These are phyloP conservation scores for Notolabrus celidotus DNA, from an alignment of 2,797 vertebrate species.

Conservation along the genomic window DNA sequence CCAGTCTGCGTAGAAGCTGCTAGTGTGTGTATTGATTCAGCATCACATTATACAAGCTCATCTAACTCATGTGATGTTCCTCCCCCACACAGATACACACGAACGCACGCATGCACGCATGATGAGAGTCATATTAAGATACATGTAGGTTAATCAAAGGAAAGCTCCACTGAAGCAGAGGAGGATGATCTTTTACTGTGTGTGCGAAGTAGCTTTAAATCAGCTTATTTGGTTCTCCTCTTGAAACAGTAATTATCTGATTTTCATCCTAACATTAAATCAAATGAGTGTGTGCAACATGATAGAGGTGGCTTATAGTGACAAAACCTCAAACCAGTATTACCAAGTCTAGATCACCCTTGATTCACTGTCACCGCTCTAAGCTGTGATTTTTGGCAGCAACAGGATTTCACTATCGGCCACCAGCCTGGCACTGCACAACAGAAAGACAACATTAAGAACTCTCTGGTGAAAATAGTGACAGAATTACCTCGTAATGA, in stretches of 20 bases:
- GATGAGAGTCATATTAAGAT: not conserved
- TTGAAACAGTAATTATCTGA: not conserved
- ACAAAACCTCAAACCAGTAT: no score
- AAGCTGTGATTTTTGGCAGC: no score
- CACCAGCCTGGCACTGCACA: no score
- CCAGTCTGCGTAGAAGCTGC: constrained; percentile 12
- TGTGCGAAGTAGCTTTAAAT: not conserved
- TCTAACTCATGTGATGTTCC: constrained; percentile 7
- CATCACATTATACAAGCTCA: constrained; percentile 30
- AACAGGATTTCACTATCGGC: no score
- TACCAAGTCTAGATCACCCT: no score
- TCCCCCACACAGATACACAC: constrained; percentile 3
- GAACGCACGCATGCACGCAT: not conserved
- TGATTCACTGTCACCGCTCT: no score
- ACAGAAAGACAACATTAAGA: no score
- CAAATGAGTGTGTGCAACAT: no score
- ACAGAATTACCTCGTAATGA: no score
- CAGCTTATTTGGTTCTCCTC: not conserved
- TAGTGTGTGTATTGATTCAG: constrained; percentile 55
- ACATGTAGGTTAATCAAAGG: not conserved
- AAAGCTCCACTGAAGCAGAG: not conserved
- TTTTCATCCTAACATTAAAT: no score
- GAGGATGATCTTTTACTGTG: constrained; percentile 3
- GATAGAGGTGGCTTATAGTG: no score
- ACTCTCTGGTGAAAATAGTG: no score